A percentile compares a stretch with the other conserved stretches of the same genome.
Evolutionary conservation across 2,888 invertebrate genomes (phyloP).

Genomic region (Dryobota labecula): DNA sequence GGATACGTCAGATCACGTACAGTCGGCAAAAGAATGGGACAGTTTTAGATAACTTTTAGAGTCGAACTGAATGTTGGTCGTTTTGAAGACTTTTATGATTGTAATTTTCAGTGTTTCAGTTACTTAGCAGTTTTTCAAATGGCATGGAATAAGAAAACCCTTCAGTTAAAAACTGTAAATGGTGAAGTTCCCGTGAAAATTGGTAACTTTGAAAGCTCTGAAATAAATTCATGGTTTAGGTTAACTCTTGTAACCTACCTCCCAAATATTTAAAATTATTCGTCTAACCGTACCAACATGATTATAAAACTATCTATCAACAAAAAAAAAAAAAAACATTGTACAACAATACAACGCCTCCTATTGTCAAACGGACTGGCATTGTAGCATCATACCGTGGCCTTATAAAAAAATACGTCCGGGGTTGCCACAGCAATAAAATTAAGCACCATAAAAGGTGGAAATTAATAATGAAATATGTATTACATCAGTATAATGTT

Average conservation of each 20-base stretch:
- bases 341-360: conserved; percentile 90
- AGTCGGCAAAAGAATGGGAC: conserved; percentile 68
- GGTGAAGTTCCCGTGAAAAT: neutral
- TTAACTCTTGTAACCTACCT: neutral
- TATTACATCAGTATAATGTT: conserved; percentile 90
- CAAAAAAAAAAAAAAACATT: conserved; percentile 84
- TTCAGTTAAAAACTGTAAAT: neutral
- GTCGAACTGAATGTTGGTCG: conserved; percentile 15
- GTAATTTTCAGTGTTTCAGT: neutral
- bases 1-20: conserved; percentile 74
- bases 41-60: conserved; percentile 49
- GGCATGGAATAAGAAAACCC: neutral
- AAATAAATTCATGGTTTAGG: neutral
- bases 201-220: no score
- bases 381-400: conserved; percentile 76
- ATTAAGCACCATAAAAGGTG: conserved; percentile 88
- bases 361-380: conserved; percentile 79
- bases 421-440: conserved; percentile 86
- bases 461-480: conserved; percentile 90
- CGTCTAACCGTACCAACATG: conserved; percentile 72
- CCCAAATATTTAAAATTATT: conserved; percentile 36
- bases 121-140: neutral
- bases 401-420: conserved; percentile 78
- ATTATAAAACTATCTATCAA: conserved; percentile 73
- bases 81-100: neutral